Evolutionary conservation across 2,797 vertebrate genomes (phyloP).

Genomic region (Margarornis squamiger): DNA sequence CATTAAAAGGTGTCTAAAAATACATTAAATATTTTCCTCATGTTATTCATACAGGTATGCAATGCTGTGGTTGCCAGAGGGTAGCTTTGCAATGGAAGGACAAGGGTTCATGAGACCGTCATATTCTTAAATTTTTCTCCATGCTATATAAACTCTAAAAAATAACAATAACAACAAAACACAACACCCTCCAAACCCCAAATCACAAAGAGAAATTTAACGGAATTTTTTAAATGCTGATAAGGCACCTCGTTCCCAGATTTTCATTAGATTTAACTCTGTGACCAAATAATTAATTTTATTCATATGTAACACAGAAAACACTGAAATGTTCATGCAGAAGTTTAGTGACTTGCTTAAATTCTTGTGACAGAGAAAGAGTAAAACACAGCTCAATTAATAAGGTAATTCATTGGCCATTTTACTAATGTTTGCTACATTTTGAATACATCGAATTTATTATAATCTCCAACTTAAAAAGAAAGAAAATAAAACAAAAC

Average conservation of each 20-base stretch:
- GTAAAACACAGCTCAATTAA: not conserved
- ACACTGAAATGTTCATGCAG: not conserved
- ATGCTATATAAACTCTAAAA: not conserved
- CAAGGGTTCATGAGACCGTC: not conserved
- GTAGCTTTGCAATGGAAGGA: not conserved
- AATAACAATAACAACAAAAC: not conserved
- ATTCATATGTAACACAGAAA: not conserved
- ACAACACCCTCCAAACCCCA: not conserved
- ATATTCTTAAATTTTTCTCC: not conserved
- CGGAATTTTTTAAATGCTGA: not conserved
- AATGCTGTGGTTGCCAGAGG: not conserved
- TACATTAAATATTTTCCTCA: conserved; percentile 6
- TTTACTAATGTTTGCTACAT: not conserved
- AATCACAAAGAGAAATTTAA: not conserved
- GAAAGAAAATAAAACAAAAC: too few species aligned
- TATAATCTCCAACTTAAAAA: not conserved
- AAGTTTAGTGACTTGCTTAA: not conserved
- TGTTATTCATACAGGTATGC: conserved; percentile 13
- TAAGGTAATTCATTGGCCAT: not conserved
- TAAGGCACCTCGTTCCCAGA: not conserved
- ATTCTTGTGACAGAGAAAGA: not conserved
- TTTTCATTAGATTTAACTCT: not conserved
- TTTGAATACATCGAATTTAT: not conserved
- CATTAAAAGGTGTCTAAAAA: conserved; percentile 52
- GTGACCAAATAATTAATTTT: not conserved